Base-by-base conservation (phyloP, 2,797 vertebrate species). In the Apogon hyalosoma region DNA sequence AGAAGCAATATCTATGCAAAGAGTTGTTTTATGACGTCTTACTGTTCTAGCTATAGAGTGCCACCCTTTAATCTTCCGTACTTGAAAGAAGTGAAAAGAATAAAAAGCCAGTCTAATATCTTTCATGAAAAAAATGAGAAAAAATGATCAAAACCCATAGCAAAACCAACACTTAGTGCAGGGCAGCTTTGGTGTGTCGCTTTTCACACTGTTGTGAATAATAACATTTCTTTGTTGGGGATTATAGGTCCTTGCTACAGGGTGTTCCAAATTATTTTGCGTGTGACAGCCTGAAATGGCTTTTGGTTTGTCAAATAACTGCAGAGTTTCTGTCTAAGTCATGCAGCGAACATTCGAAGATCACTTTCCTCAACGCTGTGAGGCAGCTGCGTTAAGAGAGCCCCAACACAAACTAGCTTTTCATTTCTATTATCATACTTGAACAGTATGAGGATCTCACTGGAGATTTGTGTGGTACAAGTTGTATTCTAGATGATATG, bases 401-500 rank as follows among this genome's bases (percentile, higher is more conserved):
- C 82, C 77, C 62, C 71, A 69, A 76, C 82, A 85, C 80, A 91
- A 93, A 87, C 82, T 87, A 75, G 87, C 87, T 90, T 89, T 89
- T 92, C 81, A 85, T 87, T 88, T 87, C 86, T 91, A 85, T 91
- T 93, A 91, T 93, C 90, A 58, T 88, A 77, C 87, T 92, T 83
- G 77, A 83, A 85, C 92, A 92, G 92, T 90, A 90, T 86, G 82
- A 84, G 84, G 81, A 91, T 92, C 92, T 89, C 92, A 75, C 90
- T 83, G 82, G 93, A 93, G 93, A 92, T 85, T 90, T 88, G 83
- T 71, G 77, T 79, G 80, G 83, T 88, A 89, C 89, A 90, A 90
- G 87, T 92, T 92, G 88, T 87, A 87, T 93, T 92, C 79, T 83
- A 85, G 90, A 93, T 94, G 91, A 94, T 94, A 91, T 86, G 91